A percentile compares a stretch with the other conserved stretches of the same genome.
Evolutionary conservation across 1,140 invertebrate genomes (phyloP).

Genomic region (Drosophila busckii): DNA sequence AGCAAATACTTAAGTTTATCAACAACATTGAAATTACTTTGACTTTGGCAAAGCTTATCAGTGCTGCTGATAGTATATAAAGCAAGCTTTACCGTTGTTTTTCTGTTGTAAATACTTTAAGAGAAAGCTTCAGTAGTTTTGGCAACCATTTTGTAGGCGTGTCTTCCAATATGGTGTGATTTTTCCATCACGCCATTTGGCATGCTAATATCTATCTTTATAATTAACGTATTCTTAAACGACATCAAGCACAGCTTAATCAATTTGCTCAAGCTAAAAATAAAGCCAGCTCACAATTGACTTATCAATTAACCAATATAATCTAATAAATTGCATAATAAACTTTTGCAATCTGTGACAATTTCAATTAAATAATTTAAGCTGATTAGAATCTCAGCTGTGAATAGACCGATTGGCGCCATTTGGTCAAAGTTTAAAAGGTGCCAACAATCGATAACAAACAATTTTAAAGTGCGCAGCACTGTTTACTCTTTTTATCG

Average conservation of each 20-base stretch:
- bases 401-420: slow-evolving; percentile 14
- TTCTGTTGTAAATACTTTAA: slow-evolving; percentile 6
- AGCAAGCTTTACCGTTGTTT: background rate
- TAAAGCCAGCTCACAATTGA: background rate
- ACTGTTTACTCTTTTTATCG: slow-evolving; percentile 16
- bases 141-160: slow-evolving; percentile 10
- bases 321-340: slow-evolving; percentile 4
- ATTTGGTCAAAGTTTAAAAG: slow-evolving; percentile 16
- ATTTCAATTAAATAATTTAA: slow-evolving; percentile 6
- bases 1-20: slow-evolving; percentile 39
- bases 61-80: slow-evolving; percentile 19
- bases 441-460: too few relatives aligned
- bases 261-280: background rate
- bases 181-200: slow-evolving; percentile 22
- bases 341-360: slow-evolving; percentile 12
- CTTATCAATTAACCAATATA: background rate
- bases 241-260: slow-evolving; percentile 14
- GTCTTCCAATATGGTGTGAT: slow-evolving; percentile 23
- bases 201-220: slow-evolving; percentile 1
- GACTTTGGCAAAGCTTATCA: slow-evolving; percentile 58
- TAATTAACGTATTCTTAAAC: slow-evolving; percentile 23
- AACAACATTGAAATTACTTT: too few relatives aligned
- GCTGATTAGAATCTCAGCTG: slow-evolving; percentile 4
- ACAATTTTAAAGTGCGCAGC: too few relatives aligned
- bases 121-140: slow-evolving; percentile 10